Evolutionary conservation across 2,113 vertebrate genomes (phyloP), one percentile per base, ranked within the genome.

Genomic region (Cyanocitta stelleri): DNA sequence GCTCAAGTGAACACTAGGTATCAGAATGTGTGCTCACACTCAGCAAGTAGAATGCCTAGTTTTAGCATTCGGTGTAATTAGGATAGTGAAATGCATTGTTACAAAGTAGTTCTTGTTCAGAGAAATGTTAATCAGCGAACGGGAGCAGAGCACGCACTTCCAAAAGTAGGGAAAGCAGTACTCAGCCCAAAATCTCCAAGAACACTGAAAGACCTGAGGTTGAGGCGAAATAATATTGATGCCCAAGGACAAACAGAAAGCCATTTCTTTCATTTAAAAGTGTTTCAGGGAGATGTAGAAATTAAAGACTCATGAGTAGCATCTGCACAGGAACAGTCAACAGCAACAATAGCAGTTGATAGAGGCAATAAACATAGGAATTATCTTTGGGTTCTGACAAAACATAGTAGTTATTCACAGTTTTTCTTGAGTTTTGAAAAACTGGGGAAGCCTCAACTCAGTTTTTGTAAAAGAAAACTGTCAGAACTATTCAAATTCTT

Each of bases 201-300:
- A 86, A 74, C 5, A 64, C 3, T 23, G 27, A 52, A 73, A 39
- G 13, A 54, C 15, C 39, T 13, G 44, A 69, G 49, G 19, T 16
- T 61, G 54, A 52, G 0, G 0, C 7, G 10, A 79, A 78, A 59
- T 37, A 2, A 3, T 23, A 30, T 20, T 43, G 23, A 48, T 59
- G 75, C 6, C 16, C 15, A 39, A 49, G 21, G 29, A 85, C 48
- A 92, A 86, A 72, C 2, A 1, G 20, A 67, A 48, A 3, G 10
- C 16, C 13, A 68, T 27, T 33, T 62, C 49, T 41, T 39, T 46
- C 6, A 49, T 32, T 68, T n/a, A 29, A 21, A 76, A 62, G 17
- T 61, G 21, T 88, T 88, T 54, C 29, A 61, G 46, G 56, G 41
- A 81, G 8, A 55, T 12, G 23, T 9, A 44, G 17, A 74, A 83